These are phyloP conservation scores for Callimorpha dominula DNA, from an alignment of 2,888 invertebrate genomes.

Conservation along the genomic window DNA sequence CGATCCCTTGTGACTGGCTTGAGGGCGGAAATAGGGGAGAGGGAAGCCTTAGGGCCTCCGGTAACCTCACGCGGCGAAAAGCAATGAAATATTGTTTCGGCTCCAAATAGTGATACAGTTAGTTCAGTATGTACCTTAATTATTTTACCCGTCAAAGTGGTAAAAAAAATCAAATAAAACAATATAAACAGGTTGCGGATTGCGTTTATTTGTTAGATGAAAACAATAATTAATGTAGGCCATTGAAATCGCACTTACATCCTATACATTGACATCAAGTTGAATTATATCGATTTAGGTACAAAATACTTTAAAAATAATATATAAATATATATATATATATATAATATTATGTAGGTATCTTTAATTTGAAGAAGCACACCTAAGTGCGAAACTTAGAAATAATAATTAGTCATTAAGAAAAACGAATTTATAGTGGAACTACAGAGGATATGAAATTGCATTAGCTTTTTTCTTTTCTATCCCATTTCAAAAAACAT, in stretches of 20 bases:
- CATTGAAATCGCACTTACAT: conserved; percentile 21
- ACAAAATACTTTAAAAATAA: conserved; percentile 25
- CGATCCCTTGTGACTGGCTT: too few species aligned
- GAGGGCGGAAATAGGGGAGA: too few species aligned
- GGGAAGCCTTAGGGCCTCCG: too few species aligned
- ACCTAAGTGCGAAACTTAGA: neutral
- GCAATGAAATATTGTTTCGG: too few species aligned
- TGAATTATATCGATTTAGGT: conserved; percentile 19
- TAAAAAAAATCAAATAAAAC: conserved; percentile 29
- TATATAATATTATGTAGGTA: too few species aligned
- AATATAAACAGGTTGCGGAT: conserved; percentile 43
- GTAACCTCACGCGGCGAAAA: too few species aligned
- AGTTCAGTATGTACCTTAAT: too few species aligned
- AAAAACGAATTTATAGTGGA: neutral
- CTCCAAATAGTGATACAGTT: too few species aligned
- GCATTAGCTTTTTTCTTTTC: neutral
- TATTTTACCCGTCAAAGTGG: too few species aligned
- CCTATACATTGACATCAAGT: conserved; percentile 16
- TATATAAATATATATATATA: neutral
- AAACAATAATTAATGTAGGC: conserved; percentile 30
- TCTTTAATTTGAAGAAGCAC: neutral
- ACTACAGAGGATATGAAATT: neutral
- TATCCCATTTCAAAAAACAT: neutral
- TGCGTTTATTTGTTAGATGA: conserved; percentile 50
- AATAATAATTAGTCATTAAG: neutral